Base-by-base conservation (phyloP, 2,797 vertebrate species). In the Pseudochromis fuscus region DNA sequence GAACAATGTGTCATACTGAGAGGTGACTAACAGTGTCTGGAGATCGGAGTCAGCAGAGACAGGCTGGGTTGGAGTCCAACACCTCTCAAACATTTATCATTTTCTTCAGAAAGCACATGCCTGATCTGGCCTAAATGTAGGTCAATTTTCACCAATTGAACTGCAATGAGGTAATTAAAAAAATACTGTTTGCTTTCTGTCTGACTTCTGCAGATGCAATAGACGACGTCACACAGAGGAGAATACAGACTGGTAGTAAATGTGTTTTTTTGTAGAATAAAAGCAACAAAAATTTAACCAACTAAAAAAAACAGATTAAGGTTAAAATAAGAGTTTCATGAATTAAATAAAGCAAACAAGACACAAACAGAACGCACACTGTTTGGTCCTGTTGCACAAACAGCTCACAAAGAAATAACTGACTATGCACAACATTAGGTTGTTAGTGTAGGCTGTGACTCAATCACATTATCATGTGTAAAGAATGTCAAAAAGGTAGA, bases 41-140 rank as follows among this genome's bases (percentile, higher is more conserved):
- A 74, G 60, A 79, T 69, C 55, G 44, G 58, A 67, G 72, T 86
- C 55, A 38, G 53, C 56, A 76, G 27, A 68, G 71, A 77, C 48
- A 56, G 62, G 60, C 60, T 81, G 55, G 35, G 76, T 40, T 57
- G 49, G 71, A 82, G 42, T 82, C 67, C 66, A 84, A 77, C 74
- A 67, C 27, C 42, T 72, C 7, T 72, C n/a, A 52, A 64, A 50
- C 56, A 73, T 75, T 81, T 51, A 2, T 42, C 27, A 61, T 79
- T 67, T 79, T 81, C 63, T 79, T 72, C 33, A 58, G 25, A 64
- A 69, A 63, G 50, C 28, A 56, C 27, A 58, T 24, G 57, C 12
- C 8, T 42, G 33, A 57, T 72, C 66, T 37, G 60, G 15, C 45
- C 24, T 55, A 68, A 74, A 63, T 59, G 15, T 15, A 31, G 2